A percentile compares a stretch with the other conserved stretches of the same genome.
phyloP scores from a whole-genome alignment of 2,888 invertebrate genomes.

The Catocala sponsa region DNA sequence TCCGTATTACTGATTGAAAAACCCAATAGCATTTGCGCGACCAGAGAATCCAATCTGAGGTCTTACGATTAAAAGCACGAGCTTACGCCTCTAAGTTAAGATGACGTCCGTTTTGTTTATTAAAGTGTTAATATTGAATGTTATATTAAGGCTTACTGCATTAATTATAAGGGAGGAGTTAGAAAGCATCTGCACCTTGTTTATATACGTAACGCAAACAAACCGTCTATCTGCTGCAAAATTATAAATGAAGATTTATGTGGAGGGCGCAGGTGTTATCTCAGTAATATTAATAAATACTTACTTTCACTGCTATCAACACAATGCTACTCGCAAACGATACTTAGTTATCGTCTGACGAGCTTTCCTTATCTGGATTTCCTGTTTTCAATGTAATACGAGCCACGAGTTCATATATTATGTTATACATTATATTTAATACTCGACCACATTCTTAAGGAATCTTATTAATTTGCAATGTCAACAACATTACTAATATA shows the following conservation, averaged over 20 bases:
- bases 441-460: constrained; percentile 20
- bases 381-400: constrained; percentile 55
- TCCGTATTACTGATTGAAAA: too few species aligned
- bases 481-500: constrained; percentile 36
- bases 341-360: constrained; percentile 41
- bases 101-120: background rate
- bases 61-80: too few species aligned
- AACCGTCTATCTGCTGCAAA: constrained; percentile 31
- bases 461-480: constrained; percentile 36
- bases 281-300: constrained; percentile 62
- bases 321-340: constrained; percentile 39
- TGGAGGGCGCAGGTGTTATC: constrained; percentile 72
- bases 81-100: too few species aligned
- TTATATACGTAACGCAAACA: constrained; percentile 18
- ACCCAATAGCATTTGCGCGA: too few species aligned
- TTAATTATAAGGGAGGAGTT: constrained; percentile 13
- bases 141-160: background rate
- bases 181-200: constrained; percentile 11
- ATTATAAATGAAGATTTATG: constrained; percentile 69
- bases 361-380: constrained; percentile 65
- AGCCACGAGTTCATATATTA: constrained; percentile 31
- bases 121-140: background rate
- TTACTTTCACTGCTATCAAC: constrained; percentile 60
- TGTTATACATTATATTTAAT: constrained; percentile 23
- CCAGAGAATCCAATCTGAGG: too few species aligned